Evolutionary conservation across 2,113 vertebrate genomes (phyloP), one percentile per base, ranked within the genome.

Genomic region (Lamprologus callipterus): DNA sequence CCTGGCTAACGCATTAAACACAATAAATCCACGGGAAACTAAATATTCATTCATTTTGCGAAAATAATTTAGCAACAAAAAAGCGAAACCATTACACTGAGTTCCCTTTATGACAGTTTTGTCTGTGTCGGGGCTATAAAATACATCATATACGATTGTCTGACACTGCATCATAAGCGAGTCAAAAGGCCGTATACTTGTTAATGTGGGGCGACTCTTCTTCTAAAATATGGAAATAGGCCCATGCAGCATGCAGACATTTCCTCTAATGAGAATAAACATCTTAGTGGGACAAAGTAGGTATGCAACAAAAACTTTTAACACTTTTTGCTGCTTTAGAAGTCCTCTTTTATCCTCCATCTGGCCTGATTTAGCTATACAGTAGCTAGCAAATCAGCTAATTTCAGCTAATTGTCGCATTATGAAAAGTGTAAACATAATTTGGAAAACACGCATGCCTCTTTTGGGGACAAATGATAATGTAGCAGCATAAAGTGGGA

Each of bases 191-290:
- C 47, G 33, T 2, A 40, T 33, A 3, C 33, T 17, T 9, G 33
- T 75, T 75, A 42, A 13, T 21, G 45, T 37, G 78, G 63, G 80
- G 7, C 1, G 14, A 90, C 57, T 82, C 14, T 12, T 65, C n/a
- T 70, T 2, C 5, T 53, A 58, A 79, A 82, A 83, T 73, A 84
- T 68, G 73, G 57, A 88, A 33, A 40, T 26, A 78, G 84, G 73
- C 82, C 83, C 91, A 86, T 93, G 89, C 89, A 94, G 90, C 93
- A 92, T 94, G 92, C 92, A 92, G 75, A 87, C 75, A 65, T 88
- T 92, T 87, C 82, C 88, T 89, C 91, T 57, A 57, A 86, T 81
- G 14, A 45, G 40, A 84, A 86, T 70, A 81, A 92, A 85, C 60
- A 84, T 23, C 54, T 81, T 42, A 33, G 26, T 80, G 51, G 51